Conservation (phyloP, 2,888 invertebrate genomes). For the Mesoligia furuncula region DNA sequence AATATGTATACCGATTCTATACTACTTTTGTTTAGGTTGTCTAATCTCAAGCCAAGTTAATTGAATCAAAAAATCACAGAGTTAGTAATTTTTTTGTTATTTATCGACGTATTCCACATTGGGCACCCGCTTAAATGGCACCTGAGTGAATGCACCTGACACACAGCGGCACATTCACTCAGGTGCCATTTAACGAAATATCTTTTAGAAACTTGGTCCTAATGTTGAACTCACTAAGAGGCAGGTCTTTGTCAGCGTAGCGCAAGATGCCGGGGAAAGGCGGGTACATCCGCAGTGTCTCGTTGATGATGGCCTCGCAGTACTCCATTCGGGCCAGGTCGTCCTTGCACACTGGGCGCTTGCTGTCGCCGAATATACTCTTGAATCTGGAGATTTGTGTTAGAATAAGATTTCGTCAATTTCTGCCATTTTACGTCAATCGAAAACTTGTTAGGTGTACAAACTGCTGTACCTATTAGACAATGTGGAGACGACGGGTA, state of each 20-base stretch:
- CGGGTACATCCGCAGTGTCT: slow-evolving; percentile 79
- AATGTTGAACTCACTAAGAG: slow-evolving; percentile 70
- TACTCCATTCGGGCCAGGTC: slow-evolving; percentile 76
- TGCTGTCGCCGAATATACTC: slow-evolving; percentile 76
- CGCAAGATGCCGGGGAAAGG: slow-evolving; percentile 74
- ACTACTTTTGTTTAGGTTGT: no score
- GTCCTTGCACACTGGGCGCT: slow-evolving; percentile 72
- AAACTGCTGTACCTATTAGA: no score
- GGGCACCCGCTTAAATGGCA: no score
- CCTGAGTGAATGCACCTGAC: no score
- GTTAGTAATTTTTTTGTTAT: no score
- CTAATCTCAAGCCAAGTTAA: not conserved
- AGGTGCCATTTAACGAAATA: no score
- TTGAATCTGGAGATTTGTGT: slow-evolving; percentile 67
- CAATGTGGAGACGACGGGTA: no score
- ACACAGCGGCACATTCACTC: no score
- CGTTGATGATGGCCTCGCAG: slow-evolving; percentile 78
- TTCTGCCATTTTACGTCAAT: not conserved
- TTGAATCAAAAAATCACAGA: not conserved
- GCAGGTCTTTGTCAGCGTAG: slow-evolving; percentile 75
- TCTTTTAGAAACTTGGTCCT: not conserved
- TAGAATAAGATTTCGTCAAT: not conserved
- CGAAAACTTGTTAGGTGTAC: not conserved
- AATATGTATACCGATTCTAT: no score
- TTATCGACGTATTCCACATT: no score